Conservation (phyloP, 2,113 vertebrate species). For the Pterophyllum scalare region DNA sequence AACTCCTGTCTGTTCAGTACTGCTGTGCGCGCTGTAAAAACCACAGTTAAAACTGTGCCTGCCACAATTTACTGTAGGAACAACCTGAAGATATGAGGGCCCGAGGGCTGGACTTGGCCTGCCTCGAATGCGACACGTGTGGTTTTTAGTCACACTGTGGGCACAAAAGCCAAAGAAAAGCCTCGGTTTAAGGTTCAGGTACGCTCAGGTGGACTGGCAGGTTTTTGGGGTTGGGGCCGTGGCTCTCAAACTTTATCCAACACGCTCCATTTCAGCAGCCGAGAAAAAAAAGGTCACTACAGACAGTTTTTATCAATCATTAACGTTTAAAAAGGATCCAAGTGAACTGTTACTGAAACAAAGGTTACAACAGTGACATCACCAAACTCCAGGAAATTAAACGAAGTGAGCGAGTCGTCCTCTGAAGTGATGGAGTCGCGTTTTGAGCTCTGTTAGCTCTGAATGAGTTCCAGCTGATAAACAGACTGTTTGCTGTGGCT, state of each 20-base stretch:
- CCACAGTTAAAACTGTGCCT: background rate
- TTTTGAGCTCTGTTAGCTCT: slow-evolving; percentile 6
- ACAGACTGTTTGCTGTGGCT: slow-evolving; percentile 13
- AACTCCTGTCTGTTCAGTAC: background rate
- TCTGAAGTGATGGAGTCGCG: background rate
- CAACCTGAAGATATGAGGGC: background rate
- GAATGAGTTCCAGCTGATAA: slow-evolving; percentile 11
- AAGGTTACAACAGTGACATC: background rate
- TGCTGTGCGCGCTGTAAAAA: background rate
- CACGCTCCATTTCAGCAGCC: background rate
- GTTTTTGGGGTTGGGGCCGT: background rate
- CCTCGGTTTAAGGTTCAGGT: background rate
- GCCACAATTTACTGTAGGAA: background rate
- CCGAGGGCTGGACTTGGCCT: background rate
- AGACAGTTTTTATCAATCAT: background rate
- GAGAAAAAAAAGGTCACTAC: no score
- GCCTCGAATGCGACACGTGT: background rate
- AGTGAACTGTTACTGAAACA: background rate
- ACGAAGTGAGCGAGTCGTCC: background rate
- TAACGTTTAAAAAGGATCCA: background rate
- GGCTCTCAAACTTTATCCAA: background rate
- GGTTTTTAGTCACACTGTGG: background rate
- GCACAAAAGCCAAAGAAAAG: background rate
- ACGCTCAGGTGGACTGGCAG: no score
- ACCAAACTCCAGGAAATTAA: background rate